Percentiles rank a stretch among this genome's conserved stretches.
These are phyloP conservation scores for Myiopsitta monachus DNA, from an alignment of 2,113 vertebrate genomes.

Conservation along the genomic window DNA sequence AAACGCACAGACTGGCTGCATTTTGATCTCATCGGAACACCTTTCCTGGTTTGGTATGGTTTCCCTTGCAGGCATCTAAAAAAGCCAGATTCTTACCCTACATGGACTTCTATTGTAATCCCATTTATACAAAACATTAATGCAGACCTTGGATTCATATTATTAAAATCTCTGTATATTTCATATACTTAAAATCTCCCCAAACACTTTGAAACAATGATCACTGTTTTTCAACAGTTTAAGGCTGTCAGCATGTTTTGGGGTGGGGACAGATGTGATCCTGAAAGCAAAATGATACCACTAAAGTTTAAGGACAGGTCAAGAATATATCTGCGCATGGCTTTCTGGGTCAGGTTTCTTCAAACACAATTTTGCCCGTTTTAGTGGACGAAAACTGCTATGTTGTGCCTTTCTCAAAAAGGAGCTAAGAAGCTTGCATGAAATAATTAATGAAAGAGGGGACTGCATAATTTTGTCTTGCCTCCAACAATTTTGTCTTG, in stretches of 20 bases:
- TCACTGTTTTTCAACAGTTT: constrained; percentile 11
- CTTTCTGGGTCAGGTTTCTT: neutral
- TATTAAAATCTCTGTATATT: neutral
- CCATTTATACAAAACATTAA: neutral
- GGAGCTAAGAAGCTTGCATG: neutral
- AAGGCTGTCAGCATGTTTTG: constrained; percentile 36
- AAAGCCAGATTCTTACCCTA: neutral
- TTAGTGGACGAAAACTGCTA: neutral
- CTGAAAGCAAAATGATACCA: neutral
- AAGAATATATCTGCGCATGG: neutral
- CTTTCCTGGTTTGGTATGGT: neutral
- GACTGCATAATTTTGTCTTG: neutral
- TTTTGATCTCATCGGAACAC: neutral
- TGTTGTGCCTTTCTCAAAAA: neutral
- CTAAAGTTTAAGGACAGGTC: neutral
- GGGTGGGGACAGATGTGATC: neutral
- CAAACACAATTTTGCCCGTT: neutral
- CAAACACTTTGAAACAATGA: neutral
- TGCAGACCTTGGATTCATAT: neutral
- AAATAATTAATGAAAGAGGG: neutral
- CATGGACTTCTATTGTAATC: neutral
- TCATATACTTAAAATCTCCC: neutral
- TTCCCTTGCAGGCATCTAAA: neutral
- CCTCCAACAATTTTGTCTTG: neutral
- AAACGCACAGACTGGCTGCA: neutral